Percentiles rank a stretch among this genome's conserved stretches.
Conservation (phyloP, 2,113 vertebrate species). For the Tringa solitaria region DNA sequence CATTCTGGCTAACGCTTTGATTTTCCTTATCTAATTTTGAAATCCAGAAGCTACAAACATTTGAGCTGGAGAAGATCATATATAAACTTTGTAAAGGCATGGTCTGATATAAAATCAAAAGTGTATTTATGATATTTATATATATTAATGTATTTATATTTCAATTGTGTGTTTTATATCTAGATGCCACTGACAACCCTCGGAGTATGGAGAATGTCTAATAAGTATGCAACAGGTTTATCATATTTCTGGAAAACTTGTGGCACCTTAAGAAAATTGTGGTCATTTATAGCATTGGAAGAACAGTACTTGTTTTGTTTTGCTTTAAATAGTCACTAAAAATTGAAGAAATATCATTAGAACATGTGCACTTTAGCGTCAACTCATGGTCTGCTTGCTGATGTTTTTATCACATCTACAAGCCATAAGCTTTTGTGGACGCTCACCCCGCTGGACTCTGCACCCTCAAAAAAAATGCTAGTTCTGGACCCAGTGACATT, state of each 20-base stretch:
- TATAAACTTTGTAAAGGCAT: background rate
- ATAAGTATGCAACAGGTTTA: background rate
- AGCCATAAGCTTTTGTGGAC: background rate
- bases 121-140: background rate
- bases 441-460: accelerated
- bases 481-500: background rate
- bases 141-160: background rate
- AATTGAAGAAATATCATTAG: background rate
- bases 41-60: background rate
- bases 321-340: background rate
- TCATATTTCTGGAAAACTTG: background rate
- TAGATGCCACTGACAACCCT: background rate
- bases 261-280: background rate
- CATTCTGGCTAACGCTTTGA: background rate
- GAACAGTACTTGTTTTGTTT: background rate
- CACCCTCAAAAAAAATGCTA: background rate
- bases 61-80: background rate
- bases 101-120: background rate
- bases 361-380: background rate
- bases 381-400: background rate
- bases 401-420: background rate
- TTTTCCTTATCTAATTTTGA: background rate
- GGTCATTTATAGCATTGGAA: background rate
- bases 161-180: background rate
- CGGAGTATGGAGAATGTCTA: background rate